Percentiles rank a stretch among this genome's conserved stretches.
Evolutionary conservation across 1,140 invertebrate genomes (phyloP).

Genomic region (Drosophila malerkotliana): DNA sequence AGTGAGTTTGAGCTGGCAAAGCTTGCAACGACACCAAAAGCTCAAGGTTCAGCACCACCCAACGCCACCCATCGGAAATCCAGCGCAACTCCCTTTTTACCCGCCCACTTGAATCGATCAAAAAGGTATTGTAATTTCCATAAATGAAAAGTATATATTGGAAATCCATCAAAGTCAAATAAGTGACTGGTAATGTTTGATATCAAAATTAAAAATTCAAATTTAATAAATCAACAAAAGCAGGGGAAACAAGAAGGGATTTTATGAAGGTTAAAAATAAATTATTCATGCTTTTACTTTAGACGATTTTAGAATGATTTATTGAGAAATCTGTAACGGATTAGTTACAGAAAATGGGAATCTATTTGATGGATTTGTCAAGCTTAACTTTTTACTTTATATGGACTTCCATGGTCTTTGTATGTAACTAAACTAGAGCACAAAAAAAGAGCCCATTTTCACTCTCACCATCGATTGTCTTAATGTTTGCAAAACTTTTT

Average conservation of each 20-base stretch:
- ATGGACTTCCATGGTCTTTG: background rate
- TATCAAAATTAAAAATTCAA: slow-evolving; percentile 14
- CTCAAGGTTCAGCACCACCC: slow-evolving; percentile 40
- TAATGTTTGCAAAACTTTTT: slow-evolving; percentile 30
- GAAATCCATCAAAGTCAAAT: slow-evolving; percentile 33
- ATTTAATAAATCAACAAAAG: background rate
- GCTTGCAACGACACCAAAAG: slow-evolving; percentile 33
- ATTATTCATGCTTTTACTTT: background rate
- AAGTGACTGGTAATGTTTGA: background rate
- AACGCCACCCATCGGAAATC: slow-evolving; percentile 2
- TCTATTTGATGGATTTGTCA: background rate
- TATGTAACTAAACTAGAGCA: background rate
- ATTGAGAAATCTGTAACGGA: background rate
- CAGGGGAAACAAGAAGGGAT: too few species aligned
- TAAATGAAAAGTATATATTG: slow-evolving; percentile 23
- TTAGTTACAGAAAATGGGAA: background rate
- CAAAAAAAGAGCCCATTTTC: slow-evolving; percentile 10
- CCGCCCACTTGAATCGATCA: slow-evolving; percentile 28
- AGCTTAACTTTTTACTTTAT: background rate
- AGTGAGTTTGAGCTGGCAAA: slow-evolving; percentile 5
- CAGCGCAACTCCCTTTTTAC: slow-evolving; percentile 16
- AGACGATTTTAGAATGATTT: background rate
- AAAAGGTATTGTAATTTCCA: slow-evolving; percentile 18
- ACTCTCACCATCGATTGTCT: slow-evolving; percentile 31
- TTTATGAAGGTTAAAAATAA: background rate